phyloP scores from a whole-genome alignment of 2,888 invertebrate species.

The Trachelus iudaicus region DNA sequence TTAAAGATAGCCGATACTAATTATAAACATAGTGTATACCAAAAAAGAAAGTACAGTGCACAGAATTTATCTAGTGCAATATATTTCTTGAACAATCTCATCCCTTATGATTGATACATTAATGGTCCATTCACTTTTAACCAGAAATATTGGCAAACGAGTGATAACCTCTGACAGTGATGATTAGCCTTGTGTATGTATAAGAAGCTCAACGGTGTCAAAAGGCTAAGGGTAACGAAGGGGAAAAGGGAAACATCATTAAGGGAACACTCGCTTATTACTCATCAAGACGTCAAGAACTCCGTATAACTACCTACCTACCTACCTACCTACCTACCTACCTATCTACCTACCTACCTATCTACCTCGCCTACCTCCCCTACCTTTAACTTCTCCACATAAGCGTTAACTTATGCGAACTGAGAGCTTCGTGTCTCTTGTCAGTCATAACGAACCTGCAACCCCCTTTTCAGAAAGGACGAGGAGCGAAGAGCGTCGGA shows the following conservation, averaged over 20 bases:
- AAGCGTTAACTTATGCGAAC: neutral
- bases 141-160: neutral
- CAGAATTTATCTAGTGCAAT: neutral
- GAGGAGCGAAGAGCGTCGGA: neutral
- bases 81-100: neutral
- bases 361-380: neutral
- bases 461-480: neutral
- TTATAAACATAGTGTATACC: neutral
- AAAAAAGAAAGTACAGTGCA: neutral
- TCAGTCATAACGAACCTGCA: neutral
- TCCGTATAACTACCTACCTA: neutral
- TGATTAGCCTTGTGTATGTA: neutral
- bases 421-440: neutral
- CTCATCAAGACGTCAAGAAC: slow-evolving; percentile 3
- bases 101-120: neutral
- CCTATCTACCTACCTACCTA: neutral
- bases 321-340: neutral
- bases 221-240: neutral
- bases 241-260: neutral
- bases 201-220: neutral
- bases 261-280: slow-evolving; percentile 2
- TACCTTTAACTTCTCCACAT: neutral
- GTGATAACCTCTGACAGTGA: neutral
- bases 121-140: neutral
- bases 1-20: neutral